Evolutionary conservation across 2,797 vertebrate genomes (phyloP).

Genomic region (Poeciliopsis infans): DNA sequence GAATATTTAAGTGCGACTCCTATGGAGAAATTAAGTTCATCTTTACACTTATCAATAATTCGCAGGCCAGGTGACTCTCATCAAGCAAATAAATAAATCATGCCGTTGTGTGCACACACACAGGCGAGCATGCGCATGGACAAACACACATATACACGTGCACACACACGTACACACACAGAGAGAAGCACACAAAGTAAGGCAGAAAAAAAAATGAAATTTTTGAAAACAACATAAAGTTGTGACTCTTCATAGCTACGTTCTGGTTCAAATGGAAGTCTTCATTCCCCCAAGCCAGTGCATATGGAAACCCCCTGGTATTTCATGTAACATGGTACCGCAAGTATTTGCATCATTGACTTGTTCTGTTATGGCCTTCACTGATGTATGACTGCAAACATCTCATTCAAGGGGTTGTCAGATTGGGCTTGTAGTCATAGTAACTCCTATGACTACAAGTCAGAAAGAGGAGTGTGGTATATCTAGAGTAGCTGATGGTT

Average conservation of each 20-base stretch:
- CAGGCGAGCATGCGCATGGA: neutral
- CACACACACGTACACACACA: conserved; percentile 12
- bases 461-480: neutral
- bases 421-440: neutral
- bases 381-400: neutral
- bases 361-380: neutral
- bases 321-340: neutral
- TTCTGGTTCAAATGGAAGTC: conserved; percentile 33
- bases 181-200: conserved; percentile 54
- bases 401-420: neutral
- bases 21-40: conserved; percentile 78
- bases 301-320: neutral
- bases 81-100: conserved; percentile 65
- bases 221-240: conserved; percentile 81
- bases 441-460: neutral
- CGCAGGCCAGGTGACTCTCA: conserved; percentile 69
- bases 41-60: conserved; percentile 80
- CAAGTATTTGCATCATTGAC: neutral
- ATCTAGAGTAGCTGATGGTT: neutral
- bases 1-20: conserved; percentile 76
- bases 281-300: neutral
- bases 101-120: conserved; percentile 11
- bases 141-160: conserved; percentile 19
- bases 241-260: conserved; percentile 35
- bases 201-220: conserved; percentile 43